Conservation (phyloP, 37 sponge, comb jelly and placozoan species). For the Spongia lamella region DNA sequence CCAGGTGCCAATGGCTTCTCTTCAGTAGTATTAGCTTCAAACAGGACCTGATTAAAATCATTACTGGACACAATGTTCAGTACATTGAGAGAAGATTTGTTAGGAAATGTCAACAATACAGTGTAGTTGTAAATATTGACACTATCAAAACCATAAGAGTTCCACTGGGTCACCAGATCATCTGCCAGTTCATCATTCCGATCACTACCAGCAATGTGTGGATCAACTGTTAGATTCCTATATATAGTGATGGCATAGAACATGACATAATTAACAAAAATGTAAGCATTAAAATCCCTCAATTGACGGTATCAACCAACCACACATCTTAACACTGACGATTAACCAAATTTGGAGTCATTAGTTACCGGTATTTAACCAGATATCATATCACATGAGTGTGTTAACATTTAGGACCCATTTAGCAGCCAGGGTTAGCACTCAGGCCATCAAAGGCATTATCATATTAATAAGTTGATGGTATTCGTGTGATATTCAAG, state of each 20-base stretch:
- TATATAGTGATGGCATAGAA: not conserved
- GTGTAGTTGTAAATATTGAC: conserved; percentile 71
- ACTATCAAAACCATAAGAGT: conserved; percentile 43
- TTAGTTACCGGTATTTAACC: no score
- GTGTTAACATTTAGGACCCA: no score
- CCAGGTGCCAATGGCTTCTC: conserved; percentile 62
- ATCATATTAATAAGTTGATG: no score
- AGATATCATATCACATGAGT: no score
- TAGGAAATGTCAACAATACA: conserved; percentile 70
- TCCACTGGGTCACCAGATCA: conserved; percentile 62
- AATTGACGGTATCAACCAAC: no score
- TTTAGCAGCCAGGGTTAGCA: no score
- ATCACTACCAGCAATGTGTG: conserved; percentile 87
- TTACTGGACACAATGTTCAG: conserved; percentile 13
- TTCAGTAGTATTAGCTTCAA: conserved; percentile 30
- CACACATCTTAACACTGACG: no score
- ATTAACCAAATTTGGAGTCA: no score
- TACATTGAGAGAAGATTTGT: conserved; percentile 49
- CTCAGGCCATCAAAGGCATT: no score
- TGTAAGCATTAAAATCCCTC: no score
- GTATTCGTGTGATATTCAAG: no score
- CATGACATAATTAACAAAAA: no score
- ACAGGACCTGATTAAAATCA: conserved; percentile 16
- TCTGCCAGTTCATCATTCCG: conserved; percentile 55
- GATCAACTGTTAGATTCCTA: conserved; percentile 54